Percentiles rank a stretch among this genome's conserved stretches.
Conservation (phyloP, 2,888 invertebrate genomes). For the Patella ulyssiponensis region DNA sequence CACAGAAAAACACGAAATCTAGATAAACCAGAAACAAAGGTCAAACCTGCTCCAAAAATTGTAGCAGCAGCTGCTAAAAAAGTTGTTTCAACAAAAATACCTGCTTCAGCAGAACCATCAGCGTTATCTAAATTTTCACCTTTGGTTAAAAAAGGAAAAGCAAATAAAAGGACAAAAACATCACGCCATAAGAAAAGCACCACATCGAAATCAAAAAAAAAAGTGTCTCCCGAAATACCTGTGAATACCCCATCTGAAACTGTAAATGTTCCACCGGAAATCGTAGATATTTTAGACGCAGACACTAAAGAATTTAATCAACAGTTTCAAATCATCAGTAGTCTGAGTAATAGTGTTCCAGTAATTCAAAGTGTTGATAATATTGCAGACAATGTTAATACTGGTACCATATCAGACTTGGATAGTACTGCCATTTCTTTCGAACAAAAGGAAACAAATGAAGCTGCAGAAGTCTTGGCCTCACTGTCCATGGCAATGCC, state of each 20-base stretch:
- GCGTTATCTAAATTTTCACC: too few relatives aligned
- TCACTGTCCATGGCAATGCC: not conserved
- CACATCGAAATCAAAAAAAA: too few relatives aligned
- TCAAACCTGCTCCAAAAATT: too few relatives aligned
- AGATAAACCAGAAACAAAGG: too few relatives aligned
- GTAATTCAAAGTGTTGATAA: not conserved
- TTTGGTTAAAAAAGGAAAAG: too few relatives aligned
- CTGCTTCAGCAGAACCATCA: too few relatives aligned
- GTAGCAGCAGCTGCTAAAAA: too few relatives aligned
- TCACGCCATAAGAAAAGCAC: not conserved
- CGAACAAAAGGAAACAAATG: not conserved
- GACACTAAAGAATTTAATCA: conserved; percentile 9
- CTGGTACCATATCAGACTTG: not conserved
- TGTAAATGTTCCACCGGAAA: not conserved
- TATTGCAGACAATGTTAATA: not conserved
- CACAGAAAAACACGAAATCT: too few relatives aligned
- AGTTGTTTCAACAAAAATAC: too few relatives aligned
- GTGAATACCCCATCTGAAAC: too few relatives aligned
- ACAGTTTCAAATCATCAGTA: not conserved
- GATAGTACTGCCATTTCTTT: not conserved
- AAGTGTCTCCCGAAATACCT: too few relatives aligned
- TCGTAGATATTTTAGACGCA: not conserved
- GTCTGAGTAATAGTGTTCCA: not conserved
- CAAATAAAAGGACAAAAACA: not conserved
- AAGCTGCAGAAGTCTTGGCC: not conserved